Evolutionary conservation across 2,888 invertebrate species (phyloP).

Genomic region (Limnephilus auricula): DNA sequence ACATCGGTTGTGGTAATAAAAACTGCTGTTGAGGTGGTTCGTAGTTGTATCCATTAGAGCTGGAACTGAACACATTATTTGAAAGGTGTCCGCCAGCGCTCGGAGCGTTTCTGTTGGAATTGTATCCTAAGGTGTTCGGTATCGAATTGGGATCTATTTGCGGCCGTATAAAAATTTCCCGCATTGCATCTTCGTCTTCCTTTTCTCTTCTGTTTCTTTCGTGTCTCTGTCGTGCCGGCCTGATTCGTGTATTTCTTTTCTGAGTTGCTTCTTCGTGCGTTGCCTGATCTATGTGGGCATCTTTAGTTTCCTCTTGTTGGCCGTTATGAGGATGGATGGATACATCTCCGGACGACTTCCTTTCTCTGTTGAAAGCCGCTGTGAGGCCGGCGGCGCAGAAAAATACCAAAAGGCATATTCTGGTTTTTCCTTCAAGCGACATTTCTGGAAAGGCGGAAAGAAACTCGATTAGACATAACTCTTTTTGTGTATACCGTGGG

Average conservation of each 20-base stretch:
- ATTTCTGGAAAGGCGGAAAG: conserved; percentile 45
- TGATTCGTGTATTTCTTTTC: neutral
- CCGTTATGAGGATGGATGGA: neutral
- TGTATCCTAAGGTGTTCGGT: neutral
- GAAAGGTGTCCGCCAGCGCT: neutral
- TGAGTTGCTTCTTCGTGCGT: neutral
- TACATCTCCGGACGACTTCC: neutral
- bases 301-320: neutral
- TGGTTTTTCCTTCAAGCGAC: conserved; percentile 1
- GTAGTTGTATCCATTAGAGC: neutral
- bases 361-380: conserved; percentile 36
- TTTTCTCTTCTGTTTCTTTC: conserved; percentile 35
- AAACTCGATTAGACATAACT: neutral
- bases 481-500: neutral
- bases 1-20: neutral
- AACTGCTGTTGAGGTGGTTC: neutral
- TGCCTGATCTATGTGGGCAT: neutral
- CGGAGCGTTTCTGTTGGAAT: neutral
- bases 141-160: neutral
- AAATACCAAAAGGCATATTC: conserved; percentile 20
- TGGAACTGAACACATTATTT: neutral
- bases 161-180: neutral
- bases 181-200: neutral
- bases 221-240: conserved; percentile 28
- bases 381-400: conserved; percentile 19